Conservation (phyloP, 2,888 invertebrate species). For the Sialis lutaria region DNA sequence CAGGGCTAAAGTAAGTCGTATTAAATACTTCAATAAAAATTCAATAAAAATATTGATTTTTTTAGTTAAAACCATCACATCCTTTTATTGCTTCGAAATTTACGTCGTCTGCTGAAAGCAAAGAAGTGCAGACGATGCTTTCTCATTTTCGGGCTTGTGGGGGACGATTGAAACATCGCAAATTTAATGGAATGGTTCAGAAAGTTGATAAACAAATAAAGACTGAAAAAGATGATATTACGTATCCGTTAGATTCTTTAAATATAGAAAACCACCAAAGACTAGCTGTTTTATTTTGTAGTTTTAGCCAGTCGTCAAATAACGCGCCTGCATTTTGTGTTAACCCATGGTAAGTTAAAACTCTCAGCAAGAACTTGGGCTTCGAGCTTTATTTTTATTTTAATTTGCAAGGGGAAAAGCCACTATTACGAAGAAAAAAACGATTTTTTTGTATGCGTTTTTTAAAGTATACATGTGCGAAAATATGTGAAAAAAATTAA, state of each 20-base stretch:
- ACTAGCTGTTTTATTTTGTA: conserved; percentile 77
- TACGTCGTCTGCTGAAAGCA: conserved; percentile 41
- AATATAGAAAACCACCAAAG: conserved; percentile 72
- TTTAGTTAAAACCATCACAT: conserved; percentile 41
- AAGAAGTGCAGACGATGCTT: conserved; percentile 49
- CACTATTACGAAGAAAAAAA: no score
- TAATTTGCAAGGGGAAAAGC: no score
- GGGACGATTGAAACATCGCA: conserved; percentile 34
- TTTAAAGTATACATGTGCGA: no score
- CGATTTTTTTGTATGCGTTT: no score
- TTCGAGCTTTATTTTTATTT: background rate
- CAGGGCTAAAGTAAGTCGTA: background rate
- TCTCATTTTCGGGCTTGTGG: conserved; percentile 81
- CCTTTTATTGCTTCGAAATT: conserved; percentile 57
- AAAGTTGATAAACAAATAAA: conserved; percentile 15
- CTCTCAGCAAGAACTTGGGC: background rate
- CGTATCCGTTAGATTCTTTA: conserved; percentile 40
- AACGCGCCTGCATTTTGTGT: conserved; percentile 81
- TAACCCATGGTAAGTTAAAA: conserved; percentile 54
- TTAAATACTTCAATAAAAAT: no score
- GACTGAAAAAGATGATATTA: conserved; percentile 3
- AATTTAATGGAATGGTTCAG: conserved; percentile 8
- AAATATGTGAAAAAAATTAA: no score
- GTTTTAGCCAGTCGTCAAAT: conserved; percentile 54
- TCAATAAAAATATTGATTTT: no score